phyloP scores from a whole-genome alignment of 1,140 invertebrate genomes.

The Cydia fagiglandana region DNA sequence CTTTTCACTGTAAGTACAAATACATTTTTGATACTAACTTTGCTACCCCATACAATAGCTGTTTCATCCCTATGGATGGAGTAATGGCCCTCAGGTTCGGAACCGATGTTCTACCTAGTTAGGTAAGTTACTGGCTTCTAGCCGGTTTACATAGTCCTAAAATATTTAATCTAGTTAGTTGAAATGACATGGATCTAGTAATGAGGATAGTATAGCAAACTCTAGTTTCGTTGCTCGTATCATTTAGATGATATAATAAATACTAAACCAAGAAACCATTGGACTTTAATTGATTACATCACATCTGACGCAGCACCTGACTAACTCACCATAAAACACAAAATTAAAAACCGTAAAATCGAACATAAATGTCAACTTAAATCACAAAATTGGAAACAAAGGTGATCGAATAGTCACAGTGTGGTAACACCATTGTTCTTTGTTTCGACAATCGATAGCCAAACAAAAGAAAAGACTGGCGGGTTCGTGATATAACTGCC shows the following conservation, averaged over 20 bases:
- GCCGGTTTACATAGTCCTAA: too few relatives aligned
- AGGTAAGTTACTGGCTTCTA: too few relatives aligned
- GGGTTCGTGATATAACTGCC: slow-evolving; percentile 28
- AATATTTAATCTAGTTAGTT: too few relatives aligned
- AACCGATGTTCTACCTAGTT: too few relatives aligned
- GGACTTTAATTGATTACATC: not conserved
- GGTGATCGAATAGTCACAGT: slow-evolving; percentile 24
- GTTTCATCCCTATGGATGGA: too few relatives aligned
- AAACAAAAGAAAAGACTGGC: slow-evolving; percentile 24
- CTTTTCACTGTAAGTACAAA: too few relatives aligned
- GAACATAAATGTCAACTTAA: slow-evolving; percentile 15
- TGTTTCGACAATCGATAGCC: slow-evolving; percentile 33
- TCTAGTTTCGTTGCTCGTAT: too few relatives aligned
- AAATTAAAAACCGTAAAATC: slow-evolving; percentile 26
- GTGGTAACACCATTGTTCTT: slow-evolving; percentile 32
- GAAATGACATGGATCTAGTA: too few relatives aligned
- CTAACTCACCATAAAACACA: not conserved
- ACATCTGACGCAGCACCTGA: not conserved
- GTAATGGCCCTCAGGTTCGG: too few relatives aligned
- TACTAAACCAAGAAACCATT: not conserved
- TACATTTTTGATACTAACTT: too few relatives aligned
- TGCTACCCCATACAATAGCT: too few relatives aligned
- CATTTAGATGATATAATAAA: not conserved
- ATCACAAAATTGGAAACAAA: slow-evolving; percentile 17
- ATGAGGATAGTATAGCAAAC: too few relatives aligned